These are phyloP conservation scores for Oreochromis mossambicus DNA, from an alignment of 2,797 vertebrate genomes.

Conservation along the genomic window DNA sequence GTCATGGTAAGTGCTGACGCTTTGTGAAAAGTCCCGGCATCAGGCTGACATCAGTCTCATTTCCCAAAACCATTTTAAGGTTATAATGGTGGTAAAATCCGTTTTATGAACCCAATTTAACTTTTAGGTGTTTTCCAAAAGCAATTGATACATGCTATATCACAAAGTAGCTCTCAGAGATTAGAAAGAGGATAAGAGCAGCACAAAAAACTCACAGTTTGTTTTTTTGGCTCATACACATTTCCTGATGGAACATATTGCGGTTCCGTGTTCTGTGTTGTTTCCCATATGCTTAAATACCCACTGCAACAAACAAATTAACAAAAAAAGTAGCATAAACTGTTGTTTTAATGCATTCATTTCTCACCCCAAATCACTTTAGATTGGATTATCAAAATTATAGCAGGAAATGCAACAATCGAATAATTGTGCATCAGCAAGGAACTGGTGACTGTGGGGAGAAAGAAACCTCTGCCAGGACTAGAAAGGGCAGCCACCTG, in stretches of 20 bases:
- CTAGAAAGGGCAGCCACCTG: neutral
- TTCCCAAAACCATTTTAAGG: neutral
- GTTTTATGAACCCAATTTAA: neutral
- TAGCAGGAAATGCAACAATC: neutral
- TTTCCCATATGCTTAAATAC: neutral
- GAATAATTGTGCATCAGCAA: neutral
- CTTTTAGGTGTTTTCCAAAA: neutral
- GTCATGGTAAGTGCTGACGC: neutral
- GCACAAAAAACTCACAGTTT: neutral
- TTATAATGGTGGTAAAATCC: neutral
- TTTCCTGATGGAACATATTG: neutral
- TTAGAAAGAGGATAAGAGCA: neutral
- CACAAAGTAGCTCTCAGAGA: neutral
- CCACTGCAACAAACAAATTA: neutral
- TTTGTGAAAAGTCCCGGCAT: slow-evolving; percentile 5
- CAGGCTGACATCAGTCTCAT: neutral
- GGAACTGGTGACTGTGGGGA: neutral
- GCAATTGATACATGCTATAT: neutral
- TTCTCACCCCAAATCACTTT: neutral
- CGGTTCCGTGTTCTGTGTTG: neutral
- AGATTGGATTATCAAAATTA: neutral
- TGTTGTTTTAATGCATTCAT: neutral
- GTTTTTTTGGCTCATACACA: neutral
- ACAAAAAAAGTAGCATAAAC: neutral
- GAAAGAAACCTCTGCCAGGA: neutral